Base-by-base conservation (phyloP, 2,888 invertebrate genomes). In the Cataglyphis rosenhaueri region DNA sequence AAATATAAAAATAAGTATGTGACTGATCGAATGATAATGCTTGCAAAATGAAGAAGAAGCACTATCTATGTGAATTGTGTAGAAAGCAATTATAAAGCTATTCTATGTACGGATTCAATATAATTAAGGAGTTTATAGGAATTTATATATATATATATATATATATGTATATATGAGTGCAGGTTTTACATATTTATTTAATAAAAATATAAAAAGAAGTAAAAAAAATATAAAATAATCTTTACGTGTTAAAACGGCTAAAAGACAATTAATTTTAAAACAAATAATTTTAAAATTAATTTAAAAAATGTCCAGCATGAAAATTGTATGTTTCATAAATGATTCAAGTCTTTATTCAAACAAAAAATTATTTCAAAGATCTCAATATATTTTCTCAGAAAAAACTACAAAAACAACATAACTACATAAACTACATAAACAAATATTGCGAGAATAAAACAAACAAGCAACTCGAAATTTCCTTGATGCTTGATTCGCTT, bases 21-120 rank as follows among this genome's bases (percentile, higher is more conserved):
- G 91, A 91, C 8, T 87, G 92, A 92, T 91, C 91, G 89, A 92
- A 93, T 93, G 91, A 93, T 93, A 94, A 94, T 94, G 93, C 94
- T 94, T 93, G 94, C 93, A 89, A 93, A 92, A 92, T 89, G 82
- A 93, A 88, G 82, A 83, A 86, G 89, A 92, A 92, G 87, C 86
- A 52, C 61, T 88, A 84, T 87, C 75, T 73, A 84, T 85, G 84
- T 81, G 87, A 87, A 82, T 82, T 87, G 85, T 87, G 87, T 85
- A 75, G 29, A 79, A 92, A 92, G 93, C 93, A 89, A 90, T 85
- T 85, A 64, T 86, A 82, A 18, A 68, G 6, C 6, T 35, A 32
- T 32, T 32, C 5, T 52, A 52, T 87, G 88, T 78, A 85, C 82
- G 61, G 21, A 81, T 83, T 81, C 81, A 81, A 48, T 62, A 78